Evolutionary conservation across 2,797 vertebrate genomes (phyloP).

Genomic region (Benthosema pterotum): DNA sequence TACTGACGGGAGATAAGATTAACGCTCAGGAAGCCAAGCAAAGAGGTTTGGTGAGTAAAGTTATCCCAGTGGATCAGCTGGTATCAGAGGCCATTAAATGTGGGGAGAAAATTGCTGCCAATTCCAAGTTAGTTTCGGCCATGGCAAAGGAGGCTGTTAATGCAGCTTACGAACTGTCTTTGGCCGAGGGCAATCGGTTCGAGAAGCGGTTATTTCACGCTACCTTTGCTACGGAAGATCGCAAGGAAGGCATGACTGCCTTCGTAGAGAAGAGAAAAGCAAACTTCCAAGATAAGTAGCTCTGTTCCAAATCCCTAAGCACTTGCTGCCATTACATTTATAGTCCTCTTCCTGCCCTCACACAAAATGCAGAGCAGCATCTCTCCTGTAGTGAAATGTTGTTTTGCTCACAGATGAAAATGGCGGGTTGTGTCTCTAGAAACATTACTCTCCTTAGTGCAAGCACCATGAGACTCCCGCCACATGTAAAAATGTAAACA

Average conservation of each 20-base stretch:
- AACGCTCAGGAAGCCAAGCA: constrained; percentile 90
- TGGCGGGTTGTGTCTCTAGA: too few relatives aligned
- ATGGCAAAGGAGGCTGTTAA: constrained; percentile 97
- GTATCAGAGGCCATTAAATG: constrained; percentile 90
- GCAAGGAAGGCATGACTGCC: constrained; percentile 92
- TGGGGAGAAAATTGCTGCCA: constrained; percentile 91
- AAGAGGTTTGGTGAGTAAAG: constrained; percentile 93
- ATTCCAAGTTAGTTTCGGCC: constrained; percentile 89
- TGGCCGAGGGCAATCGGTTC: constrained; percentile 87
- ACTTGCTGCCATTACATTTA: too few relatives aligned
- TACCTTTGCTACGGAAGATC: constrained; percentile 91
- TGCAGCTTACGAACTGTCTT: constrained; percentile 88
- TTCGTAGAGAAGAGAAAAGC: constrained; percentile 94
- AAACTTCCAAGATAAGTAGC: too few relatives aligned
- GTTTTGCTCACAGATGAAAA: too few relatives aligned
- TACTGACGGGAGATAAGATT: constrained; percentile 92
- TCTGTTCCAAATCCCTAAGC: too few relatives aligned
- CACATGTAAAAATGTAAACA: too few relatives aligned
- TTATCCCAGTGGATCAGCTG: constrained; percentile 88
- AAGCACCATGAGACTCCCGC: too few relatives aligned
- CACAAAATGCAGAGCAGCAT: too few relatives aligned
- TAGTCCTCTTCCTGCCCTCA: too few relatives aligned
- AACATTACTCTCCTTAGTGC: too few relatives aligned
- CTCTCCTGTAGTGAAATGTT: too few relatives aligned
- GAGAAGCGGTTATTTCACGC: constrained; percentile 93